Evolutionary conservation across 2,888 invertebrate genomes (phyloP).

Genomic region (Pocota personata): DNA sequence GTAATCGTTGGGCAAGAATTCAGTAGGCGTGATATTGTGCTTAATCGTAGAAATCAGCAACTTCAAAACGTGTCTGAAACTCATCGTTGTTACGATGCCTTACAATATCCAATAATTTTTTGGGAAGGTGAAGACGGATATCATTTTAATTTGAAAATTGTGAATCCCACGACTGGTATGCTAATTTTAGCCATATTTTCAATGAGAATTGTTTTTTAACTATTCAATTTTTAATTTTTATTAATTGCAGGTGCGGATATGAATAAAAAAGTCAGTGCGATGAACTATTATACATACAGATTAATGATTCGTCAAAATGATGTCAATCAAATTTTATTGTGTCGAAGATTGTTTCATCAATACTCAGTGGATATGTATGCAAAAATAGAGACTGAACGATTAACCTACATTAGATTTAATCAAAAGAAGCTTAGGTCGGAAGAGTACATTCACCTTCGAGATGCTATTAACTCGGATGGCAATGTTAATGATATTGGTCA

Average conservation of each 20-base stretch:
- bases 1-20: slow-evolving; percentile 78
- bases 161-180: neutral
- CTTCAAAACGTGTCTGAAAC: slow-evolving; percentile 74
- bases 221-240: neutral
- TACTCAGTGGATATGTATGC: slow-evolving; percentile 74
- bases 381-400: slow-evolving; percentile 79
- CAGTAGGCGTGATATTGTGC: slow-evolving; percentile 15
- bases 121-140: slow-evolving; percentile 76
- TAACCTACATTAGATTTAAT: slow-evolving; percentile 77
- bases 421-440: slow-evolving; percentile 77
- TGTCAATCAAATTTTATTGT: slow-evolving; percentile 36
- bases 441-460: slow-evolving; percentile 78
- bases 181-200: slow-evolving; percentile 76
- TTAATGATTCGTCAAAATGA: slow-evolving; percentile 19
- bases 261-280: neutral
- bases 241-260: neutral
- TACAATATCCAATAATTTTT: slow-evolving; percentile 78
- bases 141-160: slow-evolving; percentile 44
- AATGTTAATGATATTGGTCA: slow-evolving; percentile 70
- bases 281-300: slow-evolving; percentile 5
- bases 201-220: slow-evolving; percentile 67
- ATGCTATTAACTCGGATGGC: slow-evolving; percentile 76
- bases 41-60: slow-evolving; percentile 49
- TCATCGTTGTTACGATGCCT: slow-evolving; percentile 78
- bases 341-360: neutral